Evolutionary conservation across 1,140 invertebrate species (phyloP).

Genomic region (Pissodes strobi): DNA sequence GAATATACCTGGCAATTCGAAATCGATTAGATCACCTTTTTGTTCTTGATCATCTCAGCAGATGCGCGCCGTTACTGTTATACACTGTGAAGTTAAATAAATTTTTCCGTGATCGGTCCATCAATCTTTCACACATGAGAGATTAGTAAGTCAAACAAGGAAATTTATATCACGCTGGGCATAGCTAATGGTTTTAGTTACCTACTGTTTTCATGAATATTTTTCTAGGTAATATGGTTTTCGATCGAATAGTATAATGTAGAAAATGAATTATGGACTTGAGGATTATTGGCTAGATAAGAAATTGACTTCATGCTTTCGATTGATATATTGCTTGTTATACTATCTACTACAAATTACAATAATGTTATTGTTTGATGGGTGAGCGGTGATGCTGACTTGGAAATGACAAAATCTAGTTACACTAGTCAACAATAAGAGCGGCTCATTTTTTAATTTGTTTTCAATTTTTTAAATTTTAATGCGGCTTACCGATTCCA

Average conservation of each 20-base stretch:
- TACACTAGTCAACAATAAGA: no score
- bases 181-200: conserved; percentile 34
- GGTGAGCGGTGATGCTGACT: no score
- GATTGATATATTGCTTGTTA: conserved; percentile 7
- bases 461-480: no score
- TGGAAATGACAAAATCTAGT: no score
- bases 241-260: conserved; percentile 8
- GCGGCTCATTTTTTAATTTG: no score
- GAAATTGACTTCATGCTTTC: background rate
- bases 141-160: conserved; percentile 36
- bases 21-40: conserved; percentile 4
- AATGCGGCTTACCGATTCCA: no score
- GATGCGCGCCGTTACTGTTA: conserved; percentile 15
- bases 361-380: no score
- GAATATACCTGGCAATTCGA: background rate
- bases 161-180: conserved; percentile 31
- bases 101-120: conserved; percentile 19
- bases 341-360: no score
- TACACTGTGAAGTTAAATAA: conserved; percentile 21
- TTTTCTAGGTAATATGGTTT: conserved; percentile 27
- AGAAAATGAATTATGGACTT: conserved; percentile 12
- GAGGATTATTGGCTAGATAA: background rate
- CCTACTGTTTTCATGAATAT: conserved; percentile 35
- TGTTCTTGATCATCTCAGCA: conserved; percentile 9
- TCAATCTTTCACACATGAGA: conserved; percentile 35